A percentile compares a stretch with the other conserved stretches of the same genome.
Evolutionary conservation across 2,113 vertebrate species (phyloP).

Genomic region (Egretta garzetta): DNA sequence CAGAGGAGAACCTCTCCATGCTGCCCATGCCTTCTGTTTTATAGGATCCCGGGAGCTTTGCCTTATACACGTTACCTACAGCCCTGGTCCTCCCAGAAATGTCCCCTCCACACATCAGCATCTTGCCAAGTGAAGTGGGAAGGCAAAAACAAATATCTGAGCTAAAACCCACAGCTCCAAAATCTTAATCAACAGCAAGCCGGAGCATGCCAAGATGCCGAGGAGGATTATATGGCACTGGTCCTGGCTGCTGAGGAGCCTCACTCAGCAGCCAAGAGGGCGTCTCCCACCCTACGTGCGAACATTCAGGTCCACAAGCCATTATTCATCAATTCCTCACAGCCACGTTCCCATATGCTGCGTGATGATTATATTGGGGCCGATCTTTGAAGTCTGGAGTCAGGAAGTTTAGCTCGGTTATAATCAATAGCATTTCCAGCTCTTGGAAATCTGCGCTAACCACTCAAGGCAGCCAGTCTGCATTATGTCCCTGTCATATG

Average conservation of each 20-base stretch:
- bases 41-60: neutral
- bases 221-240: neutral
- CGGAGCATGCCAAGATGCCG: neutral
- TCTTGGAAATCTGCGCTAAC: constrained; percentile 34
- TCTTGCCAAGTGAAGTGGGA: neutral
- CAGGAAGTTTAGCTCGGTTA: constrained; percentile 52
- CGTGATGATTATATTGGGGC: neutral
- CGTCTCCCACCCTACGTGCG: neutral
- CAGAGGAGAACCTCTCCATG: neutral
- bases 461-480: constrained; percentile 47
- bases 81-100: neutral
- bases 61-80: neutral
- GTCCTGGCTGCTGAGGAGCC: neutral
- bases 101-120: neutral
- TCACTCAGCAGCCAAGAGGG: neutral
- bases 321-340: neutral
- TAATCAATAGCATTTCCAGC: constrained; percentile 61
- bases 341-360: neutral
- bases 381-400: constrained; percentile 46
- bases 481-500: constrained; percentile 61
- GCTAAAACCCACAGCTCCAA: neutral
- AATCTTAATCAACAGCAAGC: neutral
- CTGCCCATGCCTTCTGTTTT: neutral
- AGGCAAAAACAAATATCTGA: constrained; percentile 18
- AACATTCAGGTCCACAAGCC: neutral